Evolutionary conservation across 2,797 vertebrate species (phyloP).

Genomic region (Aldrovandia affinis): DNA sequence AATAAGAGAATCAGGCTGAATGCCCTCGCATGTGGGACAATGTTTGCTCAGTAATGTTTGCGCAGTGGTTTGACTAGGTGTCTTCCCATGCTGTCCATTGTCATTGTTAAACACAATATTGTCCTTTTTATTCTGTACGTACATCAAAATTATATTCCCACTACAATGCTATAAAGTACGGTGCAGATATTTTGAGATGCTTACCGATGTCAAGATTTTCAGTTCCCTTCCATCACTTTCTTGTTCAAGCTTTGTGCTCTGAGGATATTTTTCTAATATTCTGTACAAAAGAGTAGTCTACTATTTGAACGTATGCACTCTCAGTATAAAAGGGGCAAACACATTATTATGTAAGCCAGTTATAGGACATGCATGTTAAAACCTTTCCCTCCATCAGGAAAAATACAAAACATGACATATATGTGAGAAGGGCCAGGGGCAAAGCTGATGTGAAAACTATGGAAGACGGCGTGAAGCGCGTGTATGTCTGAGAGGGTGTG

Average conservation of each 20-base stretch:
- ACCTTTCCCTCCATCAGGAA: background rate
- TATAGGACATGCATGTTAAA: constrained; percentile 1
- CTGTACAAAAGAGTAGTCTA: background rate
- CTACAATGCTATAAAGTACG: background rate
- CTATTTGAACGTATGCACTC: background rate
- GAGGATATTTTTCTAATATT: background rate
- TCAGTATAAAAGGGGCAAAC: background rate
- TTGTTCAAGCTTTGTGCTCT: constrained; percentile 1
- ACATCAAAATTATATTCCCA: background rate
- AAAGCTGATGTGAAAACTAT: constrained; percentile 66
- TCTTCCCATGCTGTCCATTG: background rate
- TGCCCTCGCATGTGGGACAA: background rate
- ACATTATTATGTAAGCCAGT: constrained; percentile 19
- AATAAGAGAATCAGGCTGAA: background rate
- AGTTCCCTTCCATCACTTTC: background rate
- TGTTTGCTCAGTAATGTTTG: background rate
- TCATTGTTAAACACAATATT: background rate
- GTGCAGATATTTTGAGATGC: background rate
- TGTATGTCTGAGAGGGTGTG: constrained; percentile 49
- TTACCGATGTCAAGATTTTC: background rate
- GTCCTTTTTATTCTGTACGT: background rate
- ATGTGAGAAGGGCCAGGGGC: constrained; percentile 30
- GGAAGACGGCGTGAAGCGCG: constrained; percentile 60
- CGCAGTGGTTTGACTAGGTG: background rate
- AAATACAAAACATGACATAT: constrained; percentile 20